Conservation (phyloP, 1,140 invertebrate species). For the Neodiprion lecontei region DNA sequence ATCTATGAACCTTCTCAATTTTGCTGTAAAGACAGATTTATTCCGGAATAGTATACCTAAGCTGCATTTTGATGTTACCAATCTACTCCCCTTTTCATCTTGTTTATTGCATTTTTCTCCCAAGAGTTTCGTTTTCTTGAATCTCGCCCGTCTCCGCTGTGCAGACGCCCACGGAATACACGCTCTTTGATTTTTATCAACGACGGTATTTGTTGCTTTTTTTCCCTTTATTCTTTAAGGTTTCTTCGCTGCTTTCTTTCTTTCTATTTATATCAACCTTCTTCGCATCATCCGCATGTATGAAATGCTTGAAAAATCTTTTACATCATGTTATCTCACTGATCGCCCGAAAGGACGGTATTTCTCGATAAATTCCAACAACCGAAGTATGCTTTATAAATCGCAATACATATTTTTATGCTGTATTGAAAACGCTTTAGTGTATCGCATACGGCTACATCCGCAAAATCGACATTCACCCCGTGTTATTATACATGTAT, state of each 20-base stretch:
- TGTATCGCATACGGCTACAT: no score
- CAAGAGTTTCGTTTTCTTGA: constrained; percentile 4
- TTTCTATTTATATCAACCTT: neutral
- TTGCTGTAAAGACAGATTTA: neutral
- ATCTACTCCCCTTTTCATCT: constrained; percentile 9
- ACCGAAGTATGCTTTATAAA: neutral
- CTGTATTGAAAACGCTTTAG: no score
- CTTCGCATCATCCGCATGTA: neutral
- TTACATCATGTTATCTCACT: neutral
- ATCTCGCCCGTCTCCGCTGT: neutral
- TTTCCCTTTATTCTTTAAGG: neutral
- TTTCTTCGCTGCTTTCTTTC: neutral
- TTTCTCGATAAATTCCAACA: neutral
- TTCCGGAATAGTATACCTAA: neutral
- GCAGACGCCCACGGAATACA: constrained; percentile 10
- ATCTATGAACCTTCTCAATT: no score
- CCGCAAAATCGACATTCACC: no score
- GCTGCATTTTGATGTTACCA: constrained; percentile 3
- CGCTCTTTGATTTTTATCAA: constrained; percentile 12
- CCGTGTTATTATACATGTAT: no score
- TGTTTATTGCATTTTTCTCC: constrained; percentile 13
- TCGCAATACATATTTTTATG: no score
- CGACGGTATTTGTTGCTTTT: constrained; percentile 9
- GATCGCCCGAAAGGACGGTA: neutral
- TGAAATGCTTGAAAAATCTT: neutral